Evolutionary conservation across 2,113 vertebrate genomes (phyloP).

Genomic region (Muntiacus reevesi): DNA sequence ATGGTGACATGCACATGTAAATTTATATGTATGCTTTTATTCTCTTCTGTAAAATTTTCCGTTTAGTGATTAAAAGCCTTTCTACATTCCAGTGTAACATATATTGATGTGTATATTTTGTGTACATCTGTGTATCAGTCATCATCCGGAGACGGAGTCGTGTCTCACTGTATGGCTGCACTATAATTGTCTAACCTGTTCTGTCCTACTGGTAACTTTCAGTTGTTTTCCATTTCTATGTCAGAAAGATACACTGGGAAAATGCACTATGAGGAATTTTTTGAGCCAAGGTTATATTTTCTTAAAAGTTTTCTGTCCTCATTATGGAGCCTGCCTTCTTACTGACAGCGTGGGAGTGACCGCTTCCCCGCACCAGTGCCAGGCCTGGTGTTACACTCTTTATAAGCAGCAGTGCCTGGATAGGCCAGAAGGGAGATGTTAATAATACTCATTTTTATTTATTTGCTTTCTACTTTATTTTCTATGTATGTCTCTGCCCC

Average conservation of each 20-base stretch:
- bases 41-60: neutral
- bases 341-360: neutral
- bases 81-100: neutral
- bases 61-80: neutral
- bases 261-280: neutral
- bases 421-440: neutral
- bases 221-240: neutral
- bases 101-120: neutral
- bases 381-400: neutral
- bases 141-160: neutral
- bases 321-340: neutral
- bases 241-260: neutral
- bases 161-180: neutral
- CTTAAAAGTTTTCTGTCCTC: neutral
- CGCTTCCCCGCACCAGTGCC: neutral
- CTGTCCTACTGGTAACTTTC: neutral
- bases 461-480: neutral
- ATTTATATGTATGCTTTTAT: neutral
- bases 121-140: neutral
- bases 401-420: neutral
- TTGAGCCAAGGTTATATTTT: neutral
- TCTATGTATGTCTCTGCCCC: neutral
- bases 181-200: neutral
- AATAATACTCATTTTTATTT: neutral
- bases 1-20: neutral